Base-by-base conservation (phyloP, 2,797 vertebrate genomes). In the Hemibagrus guttatus region DNA sequence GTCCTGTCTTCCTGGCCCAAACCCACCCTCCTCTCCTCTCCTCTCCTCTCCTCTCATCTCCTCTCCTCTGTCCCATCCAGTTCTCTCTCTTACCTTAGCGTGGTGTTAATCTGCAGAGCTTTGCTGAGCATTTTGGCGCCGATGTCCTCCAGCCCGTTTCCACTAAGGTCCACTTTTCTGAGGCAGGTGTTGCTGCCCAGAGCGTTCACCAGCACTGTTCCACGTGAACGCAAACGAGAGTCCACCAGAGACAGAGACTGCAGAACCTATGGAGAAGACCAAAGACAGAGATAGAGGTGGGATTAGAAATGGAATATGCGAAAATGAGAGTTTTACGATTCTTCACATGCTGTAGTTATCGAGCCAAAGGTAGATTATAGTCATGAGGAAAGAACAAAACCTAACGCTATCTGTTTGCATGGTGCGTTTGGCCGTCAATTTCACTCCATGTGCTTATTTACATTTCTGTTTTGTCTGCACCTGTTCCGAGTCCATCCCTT, bases 81-180 rank as follows among this genome's bases (percentile, higher is more conserved):
- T 49, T 35, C 71, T 52, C 35, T 2, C 26, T 72, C 76, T 85
- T n/a, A 95, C 96, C 95, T 95, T 63, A 96, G 94, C 0, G 95
- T 96, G 23, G 95, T 96, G 92, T 96, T 96, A 89, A 96, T 96
- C 91, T 96, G 97, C 88, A 98, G 91, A 31, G 97, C 97, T 92
- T 98, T 98, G 89, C 97, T 97, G 54, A 98, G 95, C 97, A 98
- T 98, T 94, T 97, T 98, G 80, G 97, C 97, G 4, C 97, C 97
- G 0, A 97, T 94, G 91, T 98, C 97, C 71, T 97, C 97, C 95
- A 98, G 94, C 79, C 94, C 91, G 59, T 98, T 98, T 31, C 97
- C 97, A 0, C 97, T 98, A 84, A 98, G 94, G 86, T 98, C 97
- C 88, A 98, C 96, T 89, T 96, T 96, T n/a, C 96, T 94, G 72